Evolutionary conservation across 2,113 vertebrate species (phyloP), one percentile per base, ranked within the genome.

Genomic region (Seriola aureovittata): DNA sequence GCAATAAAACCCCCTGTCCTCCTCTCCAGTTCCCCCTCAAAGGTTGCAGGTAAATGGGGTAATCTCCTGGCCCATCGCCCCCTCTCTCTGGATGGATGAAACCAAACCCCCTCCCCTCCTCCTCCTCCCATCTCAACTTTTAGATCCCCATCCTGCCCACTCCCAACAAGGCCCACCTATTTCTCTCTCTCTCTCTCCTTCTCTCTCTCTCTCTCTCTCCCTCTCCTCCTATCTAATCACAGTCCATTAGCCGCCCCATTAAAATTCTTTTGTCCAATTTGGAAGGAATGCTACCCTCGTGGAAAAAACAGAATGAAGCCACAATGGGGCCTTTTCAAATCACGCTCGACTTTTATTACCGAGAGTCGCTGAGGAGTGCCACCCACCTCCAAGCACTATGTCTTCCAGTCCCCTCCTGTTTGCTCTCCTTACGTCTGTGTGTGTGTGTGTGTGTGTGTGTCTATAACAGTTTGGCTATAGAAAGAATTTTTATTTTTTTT

Each of bases 181-280:
- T 60, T 63, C 88, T 82, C 85, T 76, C 80, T 77, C 59, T 54
- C 63, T 52, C 78, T 58, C 81, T 71, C 79, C 85, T n/a, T 23
- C 71, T 29, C 62, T 36, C 66, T 25, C 54, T 42, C 32, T 78
- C 78, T 65, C 81, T 52, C 81, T 68, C 58, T 75, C 78, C 62
- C 84, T 81, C 81, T 73, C 80, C 88, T 84, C 80, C 88, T 93
- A 94, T 94, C 95, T 95, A 93, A 94, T 94, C 94, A 93, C 91
- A 92, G 89, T 92, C 93, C 93, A 95, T 94, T 95, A 95, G 93
- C 90, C 82, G 75, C 85, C 84, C 94, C 94, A 95, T 95, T 95
- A 94, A 95, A 95, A 95, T 95, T 95, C 94, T 94, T 95, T 95
- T 93, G 95, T 95, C 93, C 93, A 95, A 95, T 95, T 95, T 95